Evolutionary conservation across 2,113 vertebrate genomes (phyloP).

Genomic region (Gulo gulo): DNA sequence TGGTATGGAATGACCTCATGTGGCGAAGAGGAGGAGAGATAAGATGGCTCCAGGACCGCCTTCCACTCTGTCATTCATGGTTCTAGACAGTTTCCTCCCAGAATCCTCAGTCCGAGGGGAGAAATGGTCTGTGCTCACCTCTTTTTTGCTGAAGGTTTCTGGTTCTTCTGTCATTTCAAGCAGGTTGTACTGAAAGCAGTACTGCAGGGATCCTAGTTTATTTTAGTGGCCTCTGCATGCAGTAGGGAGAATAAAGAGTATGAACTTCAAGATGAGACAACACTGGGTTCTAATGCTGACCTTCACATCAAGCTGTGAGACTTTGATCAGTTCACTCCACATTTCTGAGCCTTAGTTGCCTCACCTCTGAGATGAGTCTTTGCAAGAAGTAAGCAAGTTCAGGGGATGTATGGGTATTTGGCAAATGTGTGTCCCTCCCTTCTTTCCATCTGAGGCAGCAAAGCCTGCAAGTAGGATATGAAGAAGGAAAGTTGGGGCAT

Average conservation of each 20-base stretch:
- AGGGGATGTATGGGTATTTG: neutral
- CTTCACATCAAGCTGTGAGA: neutral
- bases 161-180: neutral
- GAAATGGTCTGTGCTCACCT: neutral
- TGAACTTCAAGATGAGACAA: neutral
- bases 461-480: neutral
- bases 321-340: neutral
- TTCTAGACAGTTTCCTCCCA: neutral
- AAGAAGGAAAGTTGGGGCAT: neutral
- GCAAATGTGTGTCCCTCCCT: neutral
- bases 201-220: neutral
- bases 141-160: neutral
- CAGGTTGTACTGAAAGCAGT: neutral
- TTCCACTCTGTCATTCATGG: neutral
- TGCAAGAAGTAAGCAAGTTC: neutral
- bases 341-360: neutral
- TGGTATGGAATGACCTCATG: conserved; percentile 54
- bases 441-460: neutral
- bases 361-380: neutral
- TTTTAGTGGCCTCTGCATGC: neutral
- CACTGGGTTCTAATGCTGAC: neutral
- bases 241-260: neutral
- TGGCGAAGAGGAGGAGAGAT: conserved; percentile 34
- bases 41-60: conserved; percentile 14
- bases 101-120: neutral